These are phyloP conservation scores for Prionailurus bengalensis DNA, from an alignment of 2,113 vertebrate genomes.

Conservation along the genomic window DNA sequence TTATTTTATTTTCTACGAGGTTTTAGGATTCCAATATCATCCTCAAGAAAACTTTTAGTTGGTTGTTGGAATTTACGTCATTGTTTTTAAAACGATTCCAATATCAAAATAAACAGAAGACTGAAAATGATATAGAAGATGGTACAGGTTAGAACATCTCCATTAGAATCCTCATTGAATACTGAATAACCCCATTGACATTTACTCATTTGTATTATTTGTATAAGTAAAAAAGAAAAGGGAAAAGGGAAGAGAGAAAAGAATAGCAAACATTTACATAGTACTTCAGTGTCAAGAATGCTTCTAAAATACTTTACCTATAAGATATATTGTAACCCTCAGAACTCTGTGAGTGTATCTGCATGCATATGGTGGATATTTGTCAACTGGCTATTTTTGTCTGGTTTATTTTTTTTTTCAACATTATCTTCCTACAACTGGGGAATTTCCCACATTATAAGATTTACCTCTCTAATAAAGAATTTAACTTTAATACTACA, in stretches of 20 bases:
- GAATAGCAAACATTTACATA: not conserved
- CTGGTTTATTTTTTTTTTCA: not conserved
- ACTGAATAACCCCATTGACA: not conserved
- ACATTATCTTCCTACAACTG: not conserved
- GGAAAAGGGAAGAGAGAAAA: not conserved
- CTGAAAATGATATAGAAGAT: not conserved
- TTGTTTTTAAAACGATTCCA: not conserved
- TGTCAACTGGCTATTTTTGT: not conserved
- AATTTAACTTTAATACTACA: not conserved
- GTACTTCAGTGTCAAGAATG: not conserved
- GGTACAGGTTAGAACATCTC: not conserved
- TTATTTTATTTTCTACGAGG: not conserved
- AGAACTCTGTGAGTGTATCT: not conserved
- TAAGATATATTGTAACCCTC: not conserved
- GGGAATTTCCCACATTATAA: not conserved
- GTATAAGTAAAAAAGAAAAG: not conserved
- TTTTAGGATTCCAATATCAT: constrained; percentile 48
- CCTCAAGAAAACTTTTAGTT: not conserved
- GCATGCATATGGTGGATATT: not conserved
- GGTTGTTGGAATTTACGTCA: not conserved
- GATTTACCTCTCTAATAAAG: not conserved
- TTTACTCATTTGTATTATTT: not conserved
- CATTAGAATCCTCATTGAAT: not conserved
- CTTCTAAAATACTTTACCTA: not conserved
- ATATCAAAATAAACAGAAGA: not conserved